Conservation (phyloP, 2,113 vertebrate genomes). For the Pholis gunnellus region DNA sequence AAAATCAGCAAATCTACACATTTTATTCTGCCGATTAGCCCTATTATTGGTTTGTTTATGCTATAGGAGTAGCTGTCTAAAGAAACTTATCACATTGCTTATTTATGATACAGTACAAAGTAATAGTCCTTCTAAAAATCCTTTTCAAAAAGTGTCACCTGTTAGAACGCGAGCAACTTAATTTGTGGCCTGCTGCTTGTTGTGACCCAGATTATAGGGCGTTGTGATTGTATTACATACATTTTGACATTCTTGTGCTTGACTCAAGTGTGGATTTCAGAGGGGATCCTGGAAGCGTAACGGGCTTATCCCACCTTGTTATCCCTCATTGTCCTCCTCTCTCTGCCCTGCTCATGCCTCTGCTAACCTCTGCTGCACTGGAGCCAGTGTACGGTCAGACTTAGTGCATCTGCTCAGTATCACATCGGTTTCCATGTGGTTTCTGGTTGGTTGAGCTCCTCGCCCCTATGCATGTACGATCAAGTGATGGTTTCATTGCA, state of each 20-base stretch:
- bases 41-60: neutral
- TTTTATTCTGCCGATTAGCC: neutral
- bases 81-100: neutral
- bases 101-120: neutral
- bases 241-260: conserved; percentile 62
- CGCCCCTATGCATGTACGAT: neutral
- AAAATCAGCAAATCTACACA: neutral
- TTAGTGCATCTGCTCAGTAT: conserved; percentile 7
- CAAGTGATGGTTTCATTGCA: neutral
- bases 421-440: neutral
- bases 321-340: conserved; percentile 55
- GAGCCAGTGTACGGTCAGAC: conserved; percentile 29
- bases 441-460: neutral
- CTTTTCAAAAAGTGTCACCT: neutral
- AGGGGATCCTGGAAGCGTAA: conserved; percentile 61
- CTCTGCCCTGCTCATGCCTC: conserved; percentile 37
- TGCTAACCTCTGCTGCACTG: conserved; percentile 37
- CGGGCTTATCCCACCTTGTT: conserved; percentile 72
- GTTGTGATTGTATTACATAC: conserved; percentile 54
- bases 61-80: neutral
- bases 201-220: conserved; percentile 50
- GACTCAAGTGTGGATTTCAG: conserved; percentile 56
- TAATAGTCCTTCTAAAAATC: neutral
- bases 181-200: conserved; percentile 30
- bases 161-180: neutral